Percentiles rank a stretch among this genome's conserved stretches.
Evolutionary conservation across 2,797 vertebrate species (phyloP).

Genomic region (Ctenochaetus hawaiiensis): DNA sequence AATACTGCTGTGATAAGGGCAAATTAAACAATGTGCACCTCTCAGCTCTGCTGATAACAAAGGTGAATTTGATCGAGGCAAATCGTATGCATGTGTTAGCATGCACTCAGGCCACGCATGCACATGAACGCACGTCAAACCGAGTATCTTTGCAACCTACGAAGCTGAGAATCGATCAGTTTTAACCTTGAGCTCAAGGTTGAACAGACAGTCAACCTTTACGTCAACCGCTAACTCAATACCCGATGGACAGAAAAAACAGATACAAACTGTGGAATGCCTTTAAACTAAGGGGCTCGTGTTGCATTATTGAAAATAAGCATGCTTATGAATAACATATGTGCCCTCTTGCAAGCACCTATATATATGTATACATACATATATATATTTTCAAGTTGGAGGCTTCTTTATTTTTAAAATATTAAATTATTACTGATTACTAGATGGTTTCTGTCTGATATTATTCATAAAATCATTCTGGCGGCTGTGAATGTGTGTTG

Average conservation of each 20-base stretch:
- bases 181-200: slow-evolving; percentile 61
- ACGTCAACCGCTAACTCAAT: not conserved
- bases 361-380: no score
- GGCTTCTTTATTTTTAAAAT: not conserved
- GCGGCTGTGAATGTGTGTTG: not conserved
- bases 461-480: not conserved
- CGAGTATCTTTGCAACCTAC: slow-evolving; percentile 7
- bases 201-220: slow-evolving; percentile 38
- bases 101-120: not conserved
- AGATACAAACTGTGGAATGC: not conserved
- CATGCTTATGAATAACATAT: no score
- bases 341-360: no score
- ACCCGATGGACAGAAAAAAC: not conserved
- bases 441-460: not conserved
- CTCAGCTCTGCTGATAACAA: slow-evolving; percentile 60
- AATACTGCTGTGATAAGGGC: slow-evolving; percentile 70
- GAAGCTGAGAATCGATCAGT: slow-evolving; percentile 34
- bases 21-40: slow-evolving; percentile 67
- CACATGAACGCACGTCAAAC: slow-evolving; percentile 34
- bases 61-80: slow-evolving; percentile 61
- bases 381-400: not conserved
- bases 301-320: not conserved
- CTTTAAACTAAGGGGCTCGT: not conserved
- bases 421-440: not conserved
- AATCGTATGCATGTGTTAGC: not conserved